Percentiles rank a stretch among this genome's conserved stretches.
phyloP scores from a whole-genome alignment of 2,113 vertebrate genomes.

The Clarias macrocephalus region DNA sequence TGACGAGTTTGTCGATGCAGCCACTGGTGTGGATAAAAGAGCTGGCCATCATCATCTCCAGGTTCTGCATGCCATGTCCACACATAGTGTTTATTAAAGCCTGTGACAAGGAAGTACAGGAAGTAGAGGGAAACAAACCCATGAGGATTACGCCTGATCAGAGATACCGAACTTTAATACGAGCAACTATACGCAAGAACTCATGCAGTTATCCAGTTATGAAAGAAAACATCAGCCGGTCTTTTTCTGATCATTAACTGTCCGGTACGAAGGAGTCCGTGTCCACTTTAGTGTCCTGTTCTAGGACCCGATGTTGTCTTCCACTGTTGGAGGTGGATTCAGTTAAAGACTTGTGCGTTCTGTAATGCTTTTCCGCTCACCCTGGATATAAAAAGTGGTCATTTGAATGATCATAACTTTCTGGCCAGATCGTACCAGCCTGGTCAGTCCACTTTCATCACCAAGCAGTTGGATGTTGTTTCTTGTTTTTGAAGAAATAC shows the following conservation, averaged over 20 bases:
- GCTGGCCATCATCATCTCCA: constrained; percentile 70
- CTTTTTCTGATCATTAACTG: not conserved
- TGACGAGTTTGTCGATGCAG: constrained; percentile 90
- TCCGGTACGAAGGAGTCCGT: not conserved
- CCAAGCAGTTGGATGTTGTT: not conserved
- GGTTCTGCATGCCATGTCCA: constrained; percentile 80
- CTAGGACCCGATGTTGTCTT: not conserved
- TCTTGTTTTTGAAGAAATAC: no score
- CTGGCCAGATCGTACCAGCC: not conserved
- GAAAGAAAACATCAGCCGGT: not conserved
- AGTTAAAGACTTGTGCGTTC: not conserved
- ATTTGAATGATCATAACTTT: not conserved
- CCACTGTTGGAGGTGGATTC: not conserved
- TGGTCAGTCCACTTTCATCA: not conserved
- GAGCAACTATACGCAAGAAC: not conserved
- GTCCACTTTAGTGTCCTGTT: not conserved
- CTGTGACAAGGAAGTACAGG: constrained; percentile 58
- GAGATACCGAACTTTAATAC: not conserved
- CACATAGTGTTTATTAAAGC: constrained; percentile 93
- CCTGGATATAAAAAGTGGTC: not conserved
- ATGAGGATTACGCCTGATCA: not conserved
- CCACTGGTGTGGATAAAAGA: constrained; percentile 83
- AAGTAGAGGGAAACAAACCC: not conserved
- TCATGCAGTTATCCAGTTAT: no score
- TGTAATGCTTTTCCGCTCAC: not conserved